Conservation (phyloP, 2,113 vertebrate genomes). For the Brienomyrus longianalis region DNA sequence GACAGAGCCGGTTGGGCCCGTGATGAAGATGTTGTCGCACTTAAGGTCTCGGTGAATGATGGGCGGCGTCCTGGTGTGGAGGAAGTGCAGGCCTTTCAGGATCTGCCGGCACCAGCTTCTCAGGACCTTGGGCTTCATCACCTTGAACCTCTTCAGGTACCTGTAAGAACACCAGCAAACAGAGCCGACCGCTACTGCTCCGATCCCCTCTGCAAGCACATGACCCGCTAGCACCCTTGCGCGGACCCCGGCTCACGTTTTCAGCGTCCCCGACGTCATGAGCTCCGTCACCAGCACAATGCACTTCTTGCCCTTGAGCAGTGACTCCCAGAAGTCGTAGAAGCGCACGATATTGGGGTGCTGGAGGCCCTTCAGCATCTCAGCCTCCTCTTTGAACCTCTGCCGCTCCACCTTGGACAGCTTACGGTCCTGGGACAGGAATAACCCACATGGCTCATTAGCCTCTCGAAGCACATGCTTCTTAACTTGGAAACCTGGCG, state of each 20-base stretch:
- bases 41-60: slow-evolving; percentile 94
- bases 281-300: slow-evolving; percentile 88
- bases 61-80: slow-evolving; percentile 85
- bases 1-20: slow-evolving; percentile 62
- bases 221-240: not conserved
- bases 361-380: slow-evolving; percentile 86
- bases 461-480: not conserved
- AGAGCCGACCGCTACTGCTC: not conserved
- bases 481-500: not conserved
- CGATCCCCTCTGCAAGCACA: not conserved
- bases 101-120: slow-evolving; percentile 93
- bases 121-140: slow-evolving; percentile 91
- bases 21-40: slow-evolving; percentile 96
- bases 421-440: slow-evolving; percentile 76
- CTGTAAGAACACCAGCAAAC: slow-evolving; percentile 45
- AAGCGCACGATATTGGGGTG: slow-evolving; percentile 65
- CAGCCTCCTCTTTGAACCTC: slow-evolving; percentile 89
- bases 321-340: slow-evolving; percentile 84
- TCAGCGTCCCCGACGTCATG: slow-evolving; percentile 90
- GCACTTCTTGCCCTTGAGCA: slow-evolving; percentile 82
- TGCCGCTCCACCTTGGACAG: slow-evolving; percentile 86
- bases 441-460: not conserved
- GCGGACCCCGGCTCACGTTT: slow-evolving; percentile 71
- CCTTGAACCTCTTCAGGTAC: slow-evolving; percentile 89
- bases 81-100: slow-evolving; percentile 85